Conservation (phyloP, 2,888 invertebrate species). For the Ormyrus thymus region DNA sequence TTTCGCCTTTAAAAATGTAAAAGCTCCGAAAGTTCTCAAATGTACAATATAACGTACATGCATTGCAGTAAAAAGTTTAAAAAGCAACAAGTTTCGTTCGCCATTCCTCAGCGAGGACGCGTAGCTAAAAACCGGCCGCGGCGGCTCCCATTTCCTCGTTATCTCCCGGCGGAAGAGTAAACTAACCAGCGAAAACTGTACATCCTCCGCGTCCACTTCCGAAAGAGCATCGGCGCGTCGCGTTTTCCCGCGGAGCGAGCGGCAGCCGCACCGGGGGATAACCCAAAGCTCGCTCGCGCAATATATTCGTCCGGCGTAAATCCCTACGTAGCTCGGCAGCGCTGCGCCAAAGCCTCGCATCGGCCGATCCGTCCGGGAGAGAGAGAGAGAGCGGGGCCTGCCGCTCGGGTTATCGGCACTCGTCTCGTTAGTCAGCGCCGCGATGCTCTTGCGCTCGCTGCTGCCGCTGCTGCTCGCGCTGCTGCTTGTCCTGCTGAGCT, state of each 20-base stretch:
- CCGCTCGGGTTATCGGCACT: too few species aligned
- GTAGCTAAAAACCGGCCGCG: not conserved
- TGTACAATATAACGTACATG: too few species aligned
- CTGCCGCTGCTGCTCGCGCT: not conserved
- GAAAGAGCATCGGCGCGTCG: not conserved
- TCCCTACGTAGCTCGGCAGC: not conserved
- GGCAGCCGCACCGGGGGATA: not conserved
- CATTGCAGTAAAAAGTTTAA: too few species aligned
- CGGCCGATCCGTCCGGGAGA: too few species aligned
- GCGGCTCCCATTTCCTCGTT: constrained; percentile 44
- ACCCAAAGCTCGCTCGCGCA: not conserved
- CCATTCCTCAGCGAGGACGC: too few species aligned
- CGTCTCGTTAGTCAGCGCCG: not conserved
- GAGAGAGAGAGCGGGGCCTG: too few species aligned
- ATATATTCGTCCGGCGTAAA: not conserved
- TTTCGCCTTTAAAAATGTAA: too few species aligned
- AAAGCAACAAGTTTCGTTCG: too few species aligned
- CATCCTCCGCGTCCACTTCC: too few species aligned
- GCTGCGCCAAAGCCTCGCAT: too few species aligned
- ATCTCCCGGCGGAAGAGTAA: constrained; percentile 58
- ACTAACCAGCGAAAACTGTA: too few species aligned
- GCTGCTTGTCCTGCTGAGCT: not conserved
- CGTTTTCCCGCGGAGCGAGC: constrained; percentile 48
- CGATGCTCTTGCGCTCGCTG: not conserved
- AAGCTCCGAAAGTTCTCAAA: too few species aligned